Percentiles rank a stretch among this genome's conserved stretches.
Conservation (phyloP, 92 coral and sea anemone genomes). For the Siderastrea siderea region DNA sequence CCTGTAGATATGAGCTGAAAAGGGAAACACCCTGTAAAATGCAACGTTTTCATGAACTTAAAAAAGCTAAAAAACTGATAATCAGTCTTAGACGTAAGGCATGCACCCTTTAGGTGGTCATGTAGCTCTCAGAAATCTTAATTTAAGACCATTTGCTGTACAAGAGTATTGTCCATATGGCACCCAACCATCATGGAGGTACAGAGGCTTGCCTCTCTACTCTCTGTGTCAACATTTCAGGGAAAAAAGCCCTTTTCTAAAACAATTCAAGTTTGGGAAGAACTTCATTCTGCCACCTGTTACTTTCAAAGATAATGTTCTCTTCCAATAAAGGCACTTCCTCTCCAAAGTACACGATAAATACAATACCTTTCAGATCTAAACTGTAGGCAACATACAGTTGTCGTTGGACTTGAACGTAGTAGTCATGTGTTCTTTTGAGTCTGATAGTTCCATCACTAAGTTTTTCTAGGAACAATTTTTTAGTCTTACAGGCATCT, state of each 20-base stretch:
- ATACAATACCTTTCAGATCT: conserved; percentile 28
- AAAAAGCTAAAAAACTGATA: no score
- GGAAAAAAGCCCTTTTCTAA: conserved; percentile 53
- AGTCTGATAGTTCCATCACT: no score
- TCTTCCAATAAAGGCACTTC: conserved; percentile 26
- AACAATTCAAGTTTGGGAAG: conserved; percentile 59
- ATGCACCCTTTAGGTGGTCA: no score
- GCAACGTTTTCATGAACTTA: no score
- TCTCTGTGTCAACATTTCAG: conserved; percentile 63
- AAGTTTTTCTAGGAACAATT: background rate
- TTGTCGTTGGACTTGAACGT: conserved; percentile 41
- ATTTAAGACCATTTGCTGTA: background rate
- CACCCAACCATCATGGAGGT: conserved; percentile 16
- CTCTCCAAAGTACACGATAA: conserved; percentile 30
- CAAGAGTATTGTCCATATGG: no score
- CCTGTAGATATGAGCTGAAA: no score
- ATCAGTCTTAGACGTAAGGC: no score
- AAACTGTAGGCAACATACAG: background rate
- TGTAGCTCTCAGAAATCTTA: no score
- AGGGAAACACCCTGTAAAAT: no score
- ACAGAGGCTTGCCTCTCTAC: conserved; percentile 53
- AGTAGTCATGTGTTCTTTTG: background rate
- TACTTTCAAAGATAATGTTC: conserved; percentile 33
- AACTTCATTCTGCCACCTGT: conserved; percentile 39
- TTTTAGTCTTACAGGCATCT: conserved; percentile 3